A percentile compares a stretch with the other conserved stretches of the same genome.
These are phyloP conservation scores for Helobdella robusta DNA, from an alignment of 2,888 invertebrate genomes.

Conservation along the genomic window DNA sequence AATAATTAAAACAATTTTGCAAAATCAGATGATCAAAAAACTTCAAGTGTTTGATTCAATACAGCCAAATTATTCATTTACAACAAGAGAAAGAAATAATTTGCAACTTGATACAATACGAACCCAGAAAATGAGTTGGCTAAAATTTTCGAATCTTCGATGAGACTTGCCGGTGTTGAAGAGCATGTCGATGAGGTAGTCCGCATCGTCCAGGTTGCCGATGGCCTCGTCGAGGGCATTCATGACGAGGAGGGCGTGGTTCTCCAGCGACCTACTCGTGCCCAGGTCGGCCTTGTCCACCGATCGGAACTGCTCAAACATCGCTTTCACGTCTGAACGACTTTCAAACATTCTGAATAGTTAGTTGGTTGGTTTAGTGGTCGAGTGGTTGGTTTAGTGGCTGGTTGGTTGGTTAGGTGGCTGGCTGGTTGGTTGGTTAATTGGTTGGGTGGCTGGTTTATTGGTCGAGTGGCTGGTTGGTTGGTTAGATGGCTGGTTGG, in stretches of 20 bases:
- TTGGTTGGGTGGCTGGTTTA: no score
- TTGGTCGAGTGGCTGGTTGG: no score
- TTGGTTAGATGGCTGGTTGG: no score
- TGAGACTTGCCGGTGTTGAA: slow-evolving; percentile 75
- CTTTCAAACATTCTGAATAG: slow-evolving; percentile 68
- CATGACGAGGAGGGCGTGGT: slow-evolving; percentile 77
- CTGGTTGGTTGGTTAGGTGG: no score
- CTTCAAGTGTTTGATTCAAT: no score
- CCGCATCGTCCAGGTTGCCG: slow-evolving; percentile 71
- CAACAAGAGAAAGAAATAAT: no score
- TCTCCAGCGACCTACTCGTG: slow-evolving; percentile 69
- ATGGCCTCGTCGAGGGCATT: slow-evolving; percentile 77
- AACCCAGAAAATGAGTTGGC: slow-evolving; percentile 79
- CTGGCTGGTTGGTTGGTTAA: no score
- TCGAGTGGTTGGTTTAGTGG: no score
- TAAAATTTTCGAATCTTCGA: slow-evolving; percentile 72
- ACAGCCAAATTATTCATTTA: no score
- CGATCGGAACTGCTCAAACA: slow-evolving; percentile 59
- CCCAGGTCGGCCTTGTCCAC: slow-evolving; percentile 70
- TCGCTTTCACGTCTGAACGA: slow-evolving; percentile 64
- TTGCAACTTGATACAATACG: background rate
- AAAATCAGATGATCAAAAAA: no score
- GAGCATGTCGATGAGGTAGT: slow-evolving; percentile 71
- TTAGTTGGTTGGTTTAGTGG: background rate
- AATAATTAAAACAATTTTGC: no score